Base-by-base conservation (phyloP, 1,140 invertebrate genomes). In the Pomphorhynchus laevis region DNA sequence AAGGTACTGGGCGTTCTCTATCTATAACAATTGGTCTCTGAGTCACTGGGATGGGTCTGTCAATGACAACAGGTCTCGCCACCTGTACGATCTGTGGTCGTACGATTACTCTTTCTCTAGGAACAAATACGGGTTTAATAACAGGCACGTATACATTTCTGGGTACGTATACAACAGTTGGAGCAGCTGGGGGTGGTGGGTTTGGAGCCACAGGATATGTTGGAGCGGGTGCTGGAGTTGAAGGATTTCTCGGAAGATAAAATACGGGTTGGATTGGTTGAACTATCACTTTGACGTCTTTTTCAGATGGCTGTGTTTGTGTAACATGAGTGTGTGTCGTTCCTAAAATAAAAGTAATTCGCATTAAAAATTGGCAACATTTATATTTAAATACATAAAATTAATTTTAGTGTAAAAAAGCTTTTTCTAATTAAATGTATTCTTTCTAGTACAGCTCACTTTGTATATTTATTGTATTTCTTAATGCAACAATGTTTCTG, bases 91-190 rank as follows among this genome's bases (percentile, higher is more conserved):
- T 36, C 27, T 42, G 41, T 14, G 41, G 41, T 18, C 41, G 18
- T 20, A 42, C 41, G 23, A 42, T 42, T 21, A 42, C 38, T 2
- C 41, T n/a, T 35, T 42, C 41, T 38, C 41, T 36, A 4, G 41
- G 41, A 20, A 42, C 41, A 38, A 42, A 42, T n/a, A 42, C 41
- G 18, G 41, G 41, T 8, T 33, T 36, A 16, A 42, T 32, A 14
- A 42, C 41, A 20, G 41, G 41, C 18, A 42, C 41, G 17, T 42
- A 42, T 20, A 42, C 41, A 42, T 42, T 42, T 12, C 41, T 25
- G 24, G 41, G 41, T 14, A 42, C 32, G 24, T 42, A 42, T 22
- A 42, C 34, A n/a, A 33, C 32, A 18, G 36, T 37, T 37, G 34
- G 41, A 18, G 35, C 20, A n/a, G n/a, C n/a, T n/a, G n/a, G n/a